These are phyloP conservation scores for Agrotis exclamationis DNA, from an alignment of 2,888 invertebrate species.

Conservation along the genomic window DNA sequence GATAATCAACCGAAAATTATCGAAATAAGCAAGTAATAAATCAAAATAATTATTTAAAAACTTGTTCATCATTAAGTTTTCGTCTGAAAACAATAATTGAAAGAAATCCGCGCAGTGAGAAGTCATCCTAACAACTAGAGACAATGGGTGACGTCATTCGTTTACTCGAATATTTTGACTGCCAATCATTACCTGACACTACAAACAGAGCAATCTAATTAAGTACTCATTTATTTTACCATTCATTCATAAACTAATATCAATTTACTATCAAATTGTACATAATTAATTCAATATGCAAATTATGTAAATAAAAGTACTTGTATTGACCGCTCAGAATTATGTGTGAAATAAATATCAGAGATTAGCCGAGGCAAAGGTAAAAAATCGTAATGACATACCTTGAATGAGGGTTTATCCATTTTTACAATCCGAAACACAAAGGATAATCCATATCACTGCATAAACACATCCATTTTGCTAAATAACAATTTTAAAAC, in stretches of 20 bases:
- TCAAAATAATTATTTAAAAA: not conserved
- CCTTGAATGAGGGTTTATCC: constrained; percentile 88
- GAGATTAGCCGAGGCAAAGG: constrained; percentile 13
- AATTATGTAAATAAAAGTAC: constrained; percentile 33
- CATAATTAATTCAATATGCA: constrained; percentile 24
- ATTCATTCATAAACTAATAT: constrained; percentile 6
- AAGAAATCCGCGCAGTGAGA: constrained; percentile 54
- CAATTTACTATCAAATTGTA: constrained; percentile 17
- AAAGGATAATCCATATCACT: constrained; percentile 74
- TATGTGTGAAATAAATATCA: constrained; percentile 20
- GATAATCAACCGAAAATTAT: constrained; percentile 9
- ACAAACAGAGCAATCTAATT: constrained; percentile 27
- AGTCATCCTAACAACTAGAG: constrained; percentile 60
- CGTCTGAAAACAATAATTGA: constrained; percentile 47
- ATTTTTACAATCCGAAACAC: constrained; percentile 81
- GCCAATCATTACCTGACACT: constrained; percentile 50
- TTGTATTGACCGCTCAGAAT: constrained; percentile 18
- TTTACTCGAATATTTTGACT: constrained; percentile 62
- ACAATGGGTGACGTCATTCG: constrained; percentile 83
- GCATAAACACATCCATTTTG: constrained; percentile 73
- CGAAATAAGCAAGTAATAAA: constrained; percentile 16
- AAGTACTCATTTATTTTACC: not conserved
- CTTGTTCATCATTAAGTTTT: constrained; percentile 1
- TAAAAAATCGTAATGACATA: constrained; percentile 64
- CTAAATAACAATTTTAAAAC: constrained; percentile 70